Evolutionary conservation across 1,140 invertebrate genomes (phyloP).

Genomic region (Drosophila littoralis): DNA sequence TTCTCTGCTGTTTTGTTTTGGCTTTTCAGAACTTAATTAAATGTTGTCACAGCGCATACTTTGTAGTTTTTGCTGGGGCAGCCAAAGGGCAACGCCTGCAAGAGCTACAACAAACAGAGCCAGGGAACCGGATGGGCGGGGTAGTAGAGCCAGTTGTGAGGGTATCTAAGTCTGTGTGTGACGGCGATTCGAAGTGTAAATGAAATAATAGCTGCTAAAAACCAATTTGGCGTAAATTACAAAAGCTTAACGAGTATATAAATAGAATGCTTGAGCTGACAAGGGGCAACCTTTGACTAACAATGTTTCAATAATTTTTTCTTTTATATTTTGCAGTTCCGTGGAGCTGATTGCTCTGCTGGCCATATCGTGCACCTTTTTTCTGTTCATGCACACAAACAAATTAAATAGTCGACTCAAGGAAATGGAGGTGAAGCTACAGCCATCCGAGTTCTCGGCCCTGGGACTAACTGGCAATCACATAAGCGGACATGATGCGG

Average conservation of each 20-base stretch:
- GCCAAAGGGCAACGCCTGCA: conserved; percentile 25
- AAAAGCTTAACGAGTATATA: conserved; percentile 67
- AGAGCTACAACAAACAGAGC: neutral
- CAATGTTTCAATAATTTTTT: conserved; percentile 32
- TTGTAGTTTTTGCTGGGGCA: conserved; percentile 52
- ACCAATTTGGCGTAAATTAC: conserved; percentile 78
- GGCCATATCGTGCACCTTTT: conserved; percentile 91
- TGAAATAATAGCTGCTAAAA: conserved; percentile 80
- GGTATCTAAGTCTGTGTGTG: conserved; percentile 52
- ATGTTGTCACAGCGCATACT: conserved; percentile 77
- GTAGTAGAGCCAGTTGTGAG: neutral
- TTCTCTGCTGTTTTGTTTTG: conserved; percentile 61
- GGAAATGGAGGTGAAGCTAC: conserved; percentile 90
- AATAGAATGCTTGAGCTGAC: conserved; percentile 28
- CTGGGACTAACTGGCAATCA: conserved; percentile 89
- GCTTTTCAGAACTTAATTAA: conserved; percentile 77
- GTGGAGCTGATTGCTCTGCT: conserved; percentile 91
- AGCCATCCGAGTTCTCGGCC: conserved; percentile 89
- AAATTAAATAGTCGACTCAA: conserved; percentile 90
- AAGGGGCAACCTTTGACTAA: conserved; percentile 57
- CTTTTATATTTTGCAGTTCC: conserved; percentile 85
- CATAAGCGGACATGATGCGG: conserved; percentile 72
- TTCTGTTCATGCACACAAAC: conserved; percentile 92
- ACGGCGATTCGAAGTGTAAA: conserved; percentile 76
- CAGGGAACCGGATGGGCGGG: neutral